Conservation (phyloP, 2,113 vertebrate genomes). For the Charadrius vociferus region DNA sequence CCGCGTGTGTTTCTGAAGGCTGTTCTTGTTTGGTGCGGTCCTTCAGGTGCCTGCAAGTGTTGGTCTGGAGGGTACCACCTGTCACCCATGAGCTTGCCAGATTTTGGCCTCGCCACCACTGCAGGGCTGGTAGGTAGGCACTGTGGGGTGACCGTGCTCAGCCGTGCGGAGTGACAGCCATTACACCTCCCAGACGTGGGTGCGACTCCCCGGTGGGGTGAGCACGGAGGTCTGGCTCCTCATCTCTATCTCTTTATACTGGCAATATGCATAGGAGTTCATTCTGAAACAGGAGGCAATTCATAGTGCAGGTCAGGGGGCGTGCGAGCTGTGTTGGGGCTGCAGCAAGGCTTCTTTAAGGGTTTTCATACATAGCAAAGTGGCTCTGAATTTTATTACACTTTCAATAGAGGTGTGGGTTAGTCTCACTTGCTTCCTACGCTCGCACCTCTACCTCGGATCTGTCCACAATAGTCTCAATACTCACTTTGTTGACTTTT, state of each 20-base stretch:
- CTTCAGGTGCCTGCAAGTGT: fast-evolving
- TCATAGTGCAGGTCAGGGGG: too few relatives aligned
- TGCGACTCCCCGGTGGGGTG: fast-evolving
- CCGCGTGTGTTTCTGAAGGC: background rate
- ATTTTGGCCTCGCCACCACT: background rate
- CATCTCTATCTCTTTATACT: background rate
- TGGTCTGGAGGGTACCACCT: background rate
- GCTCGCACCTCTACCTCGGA: fast-evolving
- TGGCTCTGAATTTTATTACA: fast-evolving
- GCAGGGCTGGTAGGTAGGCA: background rate
- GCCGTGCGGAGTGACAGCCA: background rate
- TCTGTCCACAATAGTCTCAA: background rate
- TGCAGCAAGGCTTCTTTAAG: background rate
- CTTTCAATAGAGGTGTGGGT: fast-evolving
- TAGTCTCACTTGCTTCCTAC: background rate
- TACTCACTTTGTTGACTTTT: constrained; percentile 34
- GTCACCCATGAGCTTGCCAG: fast-evolving
- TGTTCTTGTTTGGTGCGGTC: fast-evolving
- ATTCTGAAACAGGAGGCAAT: background rate
- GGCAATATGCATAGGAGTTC: background rate
- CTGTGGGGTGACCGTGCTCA: background rate
- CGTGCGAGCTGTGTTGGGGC: background rate
- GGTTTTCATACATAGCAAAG: background rate
- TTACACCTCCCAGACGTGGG: fast-evolving
- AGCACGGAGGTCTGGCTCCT: background rate